Evolutionary conservation across 2,113 vertebrate species (phyloP).

Genomic region (Tapirus terrestris): DNA sequence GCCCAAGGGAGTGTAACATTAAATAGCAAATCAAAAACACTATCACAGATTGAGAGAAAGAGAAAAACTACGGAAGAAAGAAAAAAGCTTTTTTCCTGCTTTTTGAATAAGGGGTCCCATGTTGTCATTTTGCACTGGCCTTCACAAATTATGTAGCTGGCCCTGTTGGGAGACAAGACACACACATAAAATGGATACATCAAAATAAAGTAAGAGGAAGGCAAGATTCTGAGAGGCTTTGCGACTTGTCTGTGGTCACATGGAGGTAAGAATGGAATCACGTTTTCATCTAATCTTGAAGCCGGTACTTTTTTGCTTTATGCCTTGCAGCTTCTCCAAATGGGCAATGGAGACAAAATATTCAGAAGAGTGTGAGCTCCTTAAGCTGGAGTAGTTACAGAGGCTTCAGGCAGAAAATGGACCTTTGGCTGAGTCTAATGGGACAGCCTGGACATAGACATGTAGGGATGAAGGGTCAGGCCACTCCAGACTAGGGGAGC

Average conservation of each 20-base stretch:
- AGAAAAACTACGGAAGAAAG: not conserved
- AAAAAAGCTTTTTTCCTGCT: not conserved
- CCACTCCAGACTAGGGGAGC: not conserved
- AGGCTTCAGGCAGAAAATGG: not conserved
- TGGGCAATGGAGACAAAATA: not conserved
- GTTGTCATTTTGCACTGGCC: not conserved
- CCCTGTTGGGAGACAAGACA: not conserved
- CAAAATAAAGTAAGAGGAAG: not conserved
- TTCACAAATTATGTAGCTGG: not conserved
- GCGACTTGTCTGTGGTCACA: not conserved
- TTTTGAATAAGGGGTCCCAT: not conserved
- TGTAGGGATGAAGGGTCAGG: accelerated
- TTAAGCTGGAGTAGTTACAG: not conserved
- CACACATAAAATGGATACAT: not conserved
- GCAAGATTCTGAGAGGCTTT: not conserved
- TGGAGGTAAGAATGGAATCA: not conserved
- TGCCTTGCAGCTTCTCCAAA: not conserved
- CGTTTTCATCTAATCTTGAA: not conserved
- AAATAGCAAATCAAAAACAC: not conserved
- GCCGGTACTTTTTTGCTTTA: not conserved
- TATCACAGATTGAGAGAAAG: not conserved
- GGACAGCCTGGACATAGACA: not conserved
- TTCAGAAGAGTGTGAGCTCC: not conserved
- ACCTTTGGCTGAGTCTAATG: not conserved
- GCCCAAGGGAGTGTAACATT: not conserved